Conservation (phyloP, 2,797 vertebrate genomes). For the Melanogrammus aeglefinus region DNA sequence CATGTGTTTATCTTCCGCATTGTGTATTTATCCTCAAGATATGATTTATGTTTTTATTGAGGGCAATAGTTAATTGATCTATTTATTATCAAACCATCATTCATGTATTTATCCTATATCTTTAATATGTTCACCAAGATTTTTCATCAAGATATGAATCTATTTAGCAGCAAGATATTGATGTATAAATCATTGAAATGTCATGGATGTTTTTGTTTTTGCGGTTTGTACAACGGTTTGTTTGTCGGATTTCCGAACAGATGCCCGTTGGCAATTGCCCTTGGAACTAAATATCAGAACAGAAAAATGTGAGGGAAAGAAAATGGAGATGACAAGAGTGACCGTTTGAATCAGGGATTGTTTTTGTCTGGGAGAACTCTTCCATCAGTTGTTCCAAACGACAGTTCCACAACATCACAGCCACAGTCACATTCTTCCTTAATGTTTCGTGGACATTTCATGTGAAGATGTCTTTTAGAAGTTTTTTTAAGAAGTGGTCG, state of each 20-base stretch:
- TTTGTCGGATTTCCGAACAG: no score
- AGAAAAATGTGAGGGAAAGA: slow-evolving; percentile 18
- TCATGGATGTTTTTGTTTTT: no score
- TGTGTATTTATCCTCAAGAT: not conserved
- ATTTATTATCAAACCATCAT: not conserved
- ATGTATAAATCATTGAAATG: no score
- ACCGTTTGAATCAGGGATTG: slow-evolving; percentile 49
- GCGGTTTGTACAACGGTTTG: no score
- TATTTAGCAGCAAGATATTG: not conserved
- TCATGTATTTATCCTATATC: no score
- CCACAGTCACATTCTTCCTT: slow-evolving; percentile 52
- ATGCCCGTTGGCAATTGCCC: no score
- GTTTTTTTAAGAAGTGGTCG: slow-evolving; percentile 59
- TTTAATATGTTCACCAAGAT: not conserved
- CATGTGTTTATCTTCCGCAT: not conserved
- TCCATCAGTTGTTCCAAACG: slow-evolving; percentile 47
- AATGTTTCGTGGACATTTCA: slow-evolving; percentile 53
- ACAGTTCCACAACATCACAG: slow-evolving; percentile 56
- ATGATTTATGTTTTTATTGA: not conserved
- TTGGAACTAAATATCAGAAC: slow-evolving; percentile 40
- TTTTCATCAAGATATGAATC: not conserved
- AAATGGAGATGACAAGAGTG: slow-evolving; percentile 35
- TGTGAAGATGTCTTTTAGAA: slow-evolving; percentile 48
- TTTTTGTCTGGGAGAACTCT: slow-evolving; percentile 38
- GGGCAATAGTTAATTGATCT: not conserved